A percentile compares a stretch with the other conserved stretches of the same genome.
phyloP scores from a whole-genome alignment of 2,797 vertebrate species.

The Esox lucius region DNA sequence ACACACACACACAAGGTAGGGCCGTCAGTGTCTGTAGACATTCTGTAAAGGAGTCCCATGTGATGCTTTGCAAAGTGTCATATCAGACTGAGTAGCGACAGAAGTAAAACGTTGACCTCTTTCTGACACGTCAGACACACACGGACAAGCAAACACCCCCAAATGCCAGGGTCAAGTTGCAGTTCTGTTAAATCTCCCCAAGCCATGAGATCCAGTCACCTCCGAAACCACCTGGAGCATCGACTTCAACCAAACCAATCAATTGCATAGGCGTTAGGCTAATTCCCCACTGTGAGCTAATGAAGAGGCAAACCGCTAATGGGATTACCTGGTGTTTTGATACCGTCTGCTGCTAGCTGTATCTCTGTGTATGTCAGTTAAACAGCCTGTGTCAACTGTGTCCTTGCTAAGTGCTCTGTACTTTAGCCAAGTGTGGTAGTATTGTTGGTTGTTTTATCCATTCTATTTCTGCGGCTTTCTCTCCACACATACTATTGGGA shows the following conservation, averaged over 20 bases:
- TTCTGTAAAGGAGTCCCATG: no score
- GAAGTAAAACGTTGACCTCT: no score
- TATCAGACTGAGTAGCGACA: no score
- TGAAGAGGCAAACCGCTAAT: constrained; percentile 31
- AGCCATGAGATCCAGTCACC: constrained; percentile 47
- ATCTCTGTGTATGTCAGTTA: constrained; percentile 7
- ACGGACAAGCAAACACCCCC: constrained; percentile 11
- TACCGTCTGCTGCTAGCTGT: constrained; percentile 40
- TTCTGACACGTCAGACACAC: not conserved
- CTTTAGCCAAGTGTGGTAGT: not conserved
- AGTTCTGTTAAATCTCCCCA: constrained; percentile 59
- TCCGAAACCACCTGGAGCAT: constrained; percentile 57
- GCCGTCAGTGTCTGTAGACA: no score
- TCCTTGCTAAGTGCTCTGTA: constrained; percentile 18
- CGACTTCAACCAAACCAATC: constrained; percentile 38
- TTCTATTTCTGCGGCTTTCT: no score
- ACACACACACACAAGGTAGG: not conserved
- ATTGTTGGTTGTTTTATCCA: constrained; percentile 14
- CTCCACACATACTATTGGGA: no score
- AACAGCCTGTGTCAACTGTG: not conserved
- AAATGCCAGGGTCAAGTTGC: constrained; percentile 54
- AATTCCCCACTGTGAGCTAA: constrained; percentile 37
- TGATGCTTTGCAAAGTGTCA: no score
- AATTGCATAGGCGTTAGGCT: constrained; percentile 24
- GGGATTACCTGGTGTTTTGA: constrained; percentile 44